These are phyloP conservation scores for Neopelma chrysocephalum DNA, from an alignment of 2,797 vertebrate species.

Conservation along the genomic window DNA sequence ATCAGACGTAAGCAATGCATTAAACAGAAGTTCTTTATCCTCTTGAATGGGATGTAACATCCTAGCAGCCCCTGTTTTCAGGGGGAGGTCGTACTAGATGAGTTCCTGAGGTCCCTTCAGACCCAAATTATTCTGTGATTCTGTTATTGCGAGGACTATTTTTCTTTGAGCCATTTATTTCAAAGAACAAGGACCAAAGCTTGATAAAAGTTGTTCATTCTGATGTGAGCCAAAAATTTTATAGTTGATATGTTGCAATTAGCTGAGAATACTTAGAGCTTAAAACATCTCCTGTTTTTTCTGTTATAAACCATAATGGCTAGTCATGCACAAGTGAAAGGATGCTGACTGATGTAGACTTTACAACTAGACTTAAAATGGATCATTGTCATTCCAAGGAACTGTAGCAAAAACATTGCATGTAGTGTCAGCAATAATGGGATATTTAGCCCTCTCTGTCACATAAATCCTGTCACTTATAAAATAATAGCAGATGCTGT, in stretches of 20 bases:
- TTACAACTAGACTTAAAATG: not conserved
- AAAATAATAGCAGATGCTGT: not conserved
- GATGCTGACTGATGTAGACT: not conserved
- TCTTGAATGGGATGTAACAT: not conserved
- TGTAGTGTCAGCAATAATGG: not conserved
- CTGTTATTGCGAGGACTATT: not conserved
- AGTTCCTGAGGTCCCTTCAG: not conserved
- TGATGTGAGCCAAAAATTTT: not conserved
- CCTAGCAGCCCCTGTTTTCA: not conserved
- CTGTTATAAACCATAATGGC: not conserved
- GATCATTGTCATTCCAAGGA: not conserved
- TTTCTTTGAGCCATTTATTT: not conserved
- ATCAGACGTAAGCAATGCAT: conserved; percentile 86
- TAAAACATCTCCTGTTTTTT: not conserved
- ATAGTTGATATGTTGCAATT: not conserved
- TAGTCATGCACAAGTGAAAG: not conserved
- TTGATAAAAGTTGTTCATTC: not conserved
- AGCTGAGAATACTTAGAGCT: not conserved
- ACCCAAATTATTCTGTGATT: not conserved
- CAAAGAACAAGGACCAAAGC: not conserved
- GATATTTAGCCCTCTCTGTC: not conserved
- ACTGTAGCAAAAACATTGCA: not conserved
- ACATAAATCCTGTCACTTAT: not conserved
- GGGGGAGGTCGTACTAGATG: not conserved
- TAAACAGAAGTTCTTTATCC: not conserved